Conservation (phyloP, 2,113 vertebrate species). For the Indicator indicator region DNA sequence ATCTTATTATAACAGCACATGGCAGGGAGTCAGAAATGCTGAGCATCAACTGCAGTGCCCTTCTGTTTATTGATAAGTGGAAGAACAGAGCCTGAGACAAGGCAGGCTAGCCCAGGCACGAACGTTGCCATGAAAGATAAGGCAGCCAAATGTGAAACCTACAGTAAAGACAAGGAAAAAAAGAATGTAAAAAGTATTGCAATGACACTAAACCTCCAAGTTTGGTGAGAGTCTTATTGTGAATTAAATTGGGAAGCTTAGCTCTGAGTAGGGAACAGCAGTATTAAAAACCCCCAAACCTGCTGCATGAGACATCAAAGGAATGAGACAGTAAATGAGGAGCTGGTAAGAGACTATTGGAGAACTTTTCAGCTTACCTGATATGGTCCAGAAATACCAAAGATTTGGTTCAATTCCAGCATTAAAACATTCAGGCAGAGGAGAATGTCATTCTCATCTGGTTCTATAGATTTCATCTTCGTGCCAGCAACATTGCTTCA, state of each 20-base stretch:
- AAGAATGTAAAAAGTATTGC: not conserved
- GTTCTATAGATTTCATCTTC: not conserved
- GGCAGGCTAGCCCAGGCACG: not conserved
- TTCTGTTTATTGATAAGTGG: slow-evolving; percentile 66
- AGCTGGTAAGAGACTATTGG: not conserved
- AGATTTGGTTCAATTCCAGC: not conserved
- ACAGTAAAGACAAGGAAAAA: not conserved
- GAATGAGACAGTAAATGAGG: not conserved
- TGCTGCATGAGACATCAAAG: not conserved
- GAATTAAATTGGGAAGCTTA: not conserved
- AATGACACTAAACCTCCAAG: not conserved
- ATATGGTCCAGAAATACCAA: not conserved
- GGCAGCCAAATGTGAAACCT: not conserved
- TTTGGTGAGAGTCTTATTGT: not conserved
- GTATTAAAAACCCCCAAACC: not conserved
- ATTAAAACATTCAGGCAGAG: not conserved
- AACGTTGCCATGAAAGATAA: slow-evolving; percentile 28
- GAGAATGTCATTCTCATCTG: not conserved
- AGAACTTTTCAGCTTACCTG: not conserved
- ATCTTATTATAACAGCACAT: slow-evolving; percentile 56
- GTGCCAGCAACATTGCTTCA: not conserved
- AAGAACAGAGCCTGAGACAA: slow-evolving; percentile 53
- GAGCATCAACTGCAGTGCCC: slow-evolving; percentile 36
- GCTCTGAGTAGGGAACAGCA: not conserved
- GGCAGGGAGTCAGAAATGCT: slow-evolving; percentile 61